phyloP scores from a whole-genome alignment of 2,888 invertebrate species.

The Acanthosepion esculentum region DNA sequence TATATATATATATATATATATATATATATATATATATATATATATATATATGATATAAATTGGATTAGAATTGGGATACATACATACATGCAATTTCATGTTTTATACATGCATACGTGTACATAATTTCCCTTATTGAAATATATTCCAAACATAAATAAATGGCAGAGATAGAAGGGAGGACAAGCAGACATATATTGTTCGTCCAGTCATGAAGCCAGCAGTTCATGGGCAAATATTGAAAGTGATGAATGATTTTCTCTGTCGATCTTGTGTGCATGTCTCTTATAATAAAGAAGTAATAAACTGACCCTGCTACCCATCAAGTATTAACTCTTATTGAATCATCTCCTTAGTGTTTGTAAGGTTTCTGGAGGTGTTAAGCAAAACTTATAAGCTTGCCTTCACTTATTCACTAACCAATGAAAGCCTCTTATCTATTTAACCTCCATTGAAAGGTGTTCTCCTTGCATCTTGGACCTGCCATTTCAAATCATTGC shows the following conservation, averaged over 20 bases:
- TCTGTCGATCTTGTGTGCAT: not conserved
- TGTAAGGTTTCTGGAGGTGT: slow-evolving; percentile 11
- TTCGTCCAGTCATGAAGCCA: not conserved
- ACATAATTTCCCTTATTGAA: not conserved
- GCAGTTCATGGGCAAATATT: slow-evolving; percentile 6
- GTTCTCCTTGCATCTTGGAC: not conserved
- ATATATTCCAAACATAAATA: not conserved
- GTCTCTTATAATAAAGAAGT: not conserved
- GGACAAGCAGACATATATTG: not conserved
- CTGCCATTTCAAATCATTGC: not conserved
- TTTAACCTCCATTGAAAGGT: not conserved
- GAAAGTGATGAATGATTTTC: not conserved
- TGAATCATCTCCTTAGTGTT: slow-evolving; percentile 1
- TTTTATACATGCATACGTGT: not conserved
- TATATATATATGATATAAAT: not conserved
- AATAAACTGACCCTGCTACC: not conserved
- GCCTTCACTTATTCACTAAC: not conserved
- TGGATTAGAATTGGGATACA: no score
- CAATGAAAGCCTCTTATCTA: not conserved
- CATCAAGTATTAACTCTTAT: slow-evolving; percentile 2
- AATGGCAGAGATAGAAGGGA: not conserved
- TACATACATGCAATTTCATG: no score
- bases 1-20: not conserved
- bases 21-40: not conserved
- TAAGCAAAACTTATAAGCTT: slow-evolving; percentile 33